Evolutionary conservation across 2,797 vertebrate genomes (phyloP).

Genomic region (Bufotes viridis): DNA sequence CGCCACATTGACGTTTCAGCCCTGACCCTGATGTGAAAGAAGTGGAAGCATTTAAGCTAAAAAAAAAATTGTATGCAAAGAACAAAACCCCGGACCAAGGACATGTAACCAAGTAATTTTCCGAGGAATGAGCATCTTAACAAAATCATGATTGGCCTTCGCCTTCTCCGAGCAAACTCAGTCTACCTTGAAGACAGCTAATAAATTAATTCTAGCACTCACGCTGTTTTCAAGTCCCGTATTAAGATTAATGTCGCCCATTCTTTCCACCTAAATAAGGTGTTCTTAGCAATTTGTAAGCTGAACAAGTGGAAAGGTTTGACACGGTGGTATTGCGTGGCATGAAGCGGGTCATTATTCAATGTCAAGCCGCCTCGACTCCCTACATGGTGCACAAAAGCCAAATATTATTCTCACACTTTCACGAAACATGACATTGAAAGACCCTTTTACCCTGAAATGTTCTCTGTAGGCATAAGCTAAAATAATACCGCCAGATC

Average conservation of each 20-base stretch:
- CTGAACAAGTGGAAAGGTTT: conserved; percentile 49
- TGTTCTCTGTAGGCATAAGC: neutral
- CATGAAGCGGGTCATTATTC: conserved; percentile 35
- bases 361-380: conserved; percentile 26
- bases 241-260: conserved; percentile 34
- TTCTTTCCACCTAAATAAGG: conserved; percentile 50
- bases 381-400: neutral
- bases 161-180: conserved; percentile 27
- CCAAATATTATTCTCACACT: conserved; percentile 49
- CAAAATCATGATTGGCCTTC: conserved; percentile 57
- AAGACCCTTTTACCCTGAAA: neutral
- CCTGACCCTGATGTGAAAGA: neutral
- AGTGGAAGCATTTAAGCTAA: neutral
- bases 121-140: conserved; percentile 54
- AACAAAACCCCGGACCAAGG: conserved; percentile 24
- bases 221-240: neutral
- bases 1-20: neutral
- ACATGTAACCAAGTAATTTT: conserved; percentile 45
- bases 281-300: conserved; percentile 57
- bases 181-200: conserved; percentile 50
- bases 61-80: conserved; percentile 21
- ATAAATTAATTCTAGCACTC: neutral
- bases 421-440: conserved; percentile 47
- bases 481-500: neutral
- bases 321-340: conserved; percentile 25